phyloP scores from a whole-genome alignment of 2,888 invertebrate genomes.

The Falcaria lacertinaria region DNA sequence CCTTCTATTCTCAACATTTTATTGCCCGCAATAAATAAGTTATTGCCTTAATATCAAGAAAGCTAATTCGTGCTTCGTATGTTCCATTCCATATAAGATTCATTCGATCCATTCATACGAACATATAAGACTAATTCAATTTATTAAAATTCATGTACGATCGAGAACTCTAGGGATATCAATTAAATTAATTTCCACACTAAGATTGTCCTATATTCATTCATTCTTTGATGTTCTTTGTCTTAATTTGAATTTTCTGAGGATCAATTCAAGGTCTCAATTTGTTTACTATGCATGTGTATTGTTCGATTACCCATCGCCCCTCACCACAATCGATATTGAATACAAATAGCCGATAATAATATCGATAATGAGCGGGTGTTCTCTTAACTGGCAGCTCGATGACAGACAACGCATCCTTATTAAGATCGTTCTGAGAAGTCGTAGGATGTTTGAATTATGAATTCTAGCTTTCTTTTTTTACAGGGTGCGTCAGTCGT shows the following conservation, averaged over 20 bases:
- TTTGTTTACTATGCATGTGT: conserved; percentile 25
- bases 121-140: too few relatives aligned
- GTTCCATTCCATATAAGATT: too few relatives aligned
- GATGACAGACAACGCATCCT: conserved; percentile 37
- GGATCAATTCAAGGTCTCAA: conserved; percentile 24
- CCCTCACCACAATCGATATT: conserved; percentile 19
- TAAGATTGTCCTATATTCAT: background rate
- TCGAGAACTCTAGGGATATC: too few relatives aligned
- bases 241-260: conserved; percentile 13
- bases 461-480: conserved; percentile 3
- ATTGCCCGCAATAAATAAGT: background rate
- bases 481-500: background rate
- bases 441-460: conserved; percentile 3
- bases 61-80: background rate
- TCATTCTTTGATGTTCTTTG: background rate
- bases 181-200: background rate
- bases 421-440: conserved; percentile 37
- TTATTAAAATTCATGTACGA: too few relatives aligned
- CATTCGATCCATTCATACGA: too few relatives aligned
- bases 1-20: background rate
- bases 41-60: background rate
- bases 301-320: conserved; percentile 29
- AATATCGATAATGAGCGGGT: conserved; percentile 31
- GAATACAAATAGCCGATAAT: conserved; percentile 49
- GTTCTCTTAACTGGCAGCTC: conserved; percentile 30